Conservation (phyloP, 2,797 vertebrate genomes). For the Microchirus variegatus region DNA sequence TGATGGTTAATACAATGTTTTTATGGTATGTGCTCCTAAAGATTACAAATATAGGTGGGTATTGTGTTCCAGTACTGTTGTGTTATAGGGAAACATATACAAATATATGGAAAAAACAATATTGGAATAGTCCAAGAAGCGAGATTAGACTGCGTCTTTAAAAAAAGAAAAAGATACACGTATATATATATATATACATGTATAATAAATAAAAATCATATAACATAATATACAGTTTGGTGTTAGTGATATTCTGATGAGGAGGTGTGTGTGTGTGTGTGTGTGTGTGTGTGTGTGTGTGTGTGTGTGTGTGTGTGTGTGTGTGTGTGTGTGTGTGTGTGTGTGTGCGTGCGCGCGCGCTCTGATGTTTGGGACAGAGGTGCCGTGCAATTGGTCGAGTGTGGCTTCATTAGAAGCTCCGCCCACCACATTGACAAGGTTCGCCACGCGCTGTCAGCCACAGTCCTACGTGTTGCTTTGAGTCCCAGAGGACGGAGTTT, state of each 20-base stretch:
- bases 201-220: no score
- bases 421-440: conserved; percentile 71
- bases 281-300: background rate
- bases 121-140: no score
- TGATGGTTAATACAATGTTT: no score
- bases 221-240: no score
- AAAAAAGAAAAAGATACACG: no score
- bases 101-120: no score
- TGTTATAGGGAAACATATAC: no score
- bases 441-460: conserved; percentile 71
- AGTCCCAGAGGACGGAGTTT: conserved; percentile 65
- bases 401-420: conserved; percentile 74
- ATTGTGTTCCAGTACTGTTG: no score
- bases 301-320: background rate
- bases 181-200: no score
- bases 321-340: background rate
- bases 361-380: conserved; percentile 24
- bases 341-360: background rate
- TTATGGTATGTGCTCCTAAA: no score
- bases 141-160: no score
- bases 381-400: conserved; percentile 81
- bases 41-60: no score
- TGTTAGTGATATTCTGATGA: background rate
- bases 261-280: background rate
- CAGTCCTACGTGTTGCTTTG: conserved; percentile 63